Base-by-base conservation (phyloP, 2,797 vertebrate genomes). In the Amblyopsis hoosieri region DNA sequence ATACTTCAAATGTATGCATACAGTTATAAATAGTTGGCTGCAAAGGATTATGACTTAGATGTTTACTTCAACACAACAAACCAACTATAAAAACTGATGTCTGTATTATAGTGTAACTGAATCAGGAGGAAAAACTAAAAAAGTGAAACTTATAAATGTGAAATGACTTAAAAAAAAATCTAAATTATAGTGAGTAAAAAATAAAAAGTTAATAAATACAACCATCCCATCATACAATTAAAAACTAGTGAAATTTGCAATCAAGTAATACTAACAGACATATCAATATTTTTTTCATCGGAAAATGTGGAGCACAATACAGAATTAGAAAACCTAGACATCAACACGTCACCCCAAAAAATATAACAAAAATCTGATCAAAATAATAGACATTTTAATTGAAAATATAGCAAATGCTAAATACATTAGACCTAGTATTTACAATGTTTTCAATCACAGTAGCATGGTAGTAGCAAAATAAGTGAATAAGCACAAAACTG, bases 1-100 rank as follows among this genome's bases (percentile, higher is more conserved):
- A 99, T 98, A 99, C 98, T 99, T 99, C 96, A 97, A 98, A 98
- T 98, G 96, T 97, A 98, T 96, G 97, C 96, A 97, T 98, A 99
- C 96, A 96, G 95, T 96, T 99, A 98, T 97, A 98, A 98, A 98
- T 96, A 99, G 96, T 98, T 96, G 97, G 97, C 97, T 96, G 96
- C 97, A 98, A 98, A 98, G 97, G 94, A 97, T 97, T 95, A 96
- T 96, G 95, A 97, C 95, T 96, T 96, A 97, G 95, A 90, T 91
- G 82, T 92, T 92, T 94, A 95, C 94, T 96, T 94, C 96, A 96
- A 93, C 98, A 97, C 95, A 96, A 98, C 95, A 98, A 97, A 98
- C 96, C 94, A 97, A 96, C 95, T 97, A 96, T 96, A 97, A 96
- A 98, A 98, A 98, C 95, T 93, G 94, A 97, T 81, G 94, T 95